A percentile compares a stretch with the other conserved stretches of the same genome.
Evolutionary conservation across 2,888 invertebrate genomes (phyloP).

Genomic region (Odontothrips loti): DNA sequence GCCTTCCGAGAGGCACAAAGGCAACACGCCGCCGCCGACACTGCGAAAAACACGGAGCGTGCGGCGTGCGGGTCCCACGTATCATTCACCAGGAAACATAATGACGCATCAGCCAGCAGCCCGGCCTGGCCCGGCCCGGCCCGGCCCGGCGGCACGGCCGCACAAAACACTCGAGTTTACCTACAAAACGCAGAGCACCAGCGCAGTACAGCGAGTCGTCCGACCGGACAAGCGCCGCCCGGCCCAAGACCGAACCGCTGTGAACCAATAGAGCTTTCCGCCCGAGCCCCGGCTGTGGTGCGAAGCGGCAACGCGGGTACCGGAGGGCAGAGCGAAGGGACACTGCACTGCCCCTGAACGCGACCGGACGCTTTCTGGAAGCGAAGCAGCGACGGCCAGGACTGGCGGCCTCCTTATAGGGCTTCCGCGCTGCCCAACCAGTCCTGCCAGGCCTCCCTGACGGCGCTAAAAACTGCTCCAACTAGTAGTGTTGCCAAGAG

Average conservation of each 20-base stretch:
- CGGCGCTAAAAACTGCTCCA: slow-evolving; percentile 1
- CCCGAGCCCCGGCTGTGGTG: too few species aligned
- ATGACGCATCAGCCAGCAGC: not conserved
- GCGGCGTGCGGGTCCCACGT: not conserved
- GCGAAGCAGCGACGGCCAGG: not conserved
- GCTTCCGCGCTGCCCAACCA: not conserved
- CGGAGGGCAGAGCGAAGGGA: too few species aligned
- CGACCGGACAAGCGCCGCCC: not conserved
- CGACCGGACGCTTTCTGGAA: not conserved
- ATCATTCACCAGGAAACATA: slow-evolving; percentile 17
- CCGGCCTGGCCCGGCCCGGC: too few species aligned
- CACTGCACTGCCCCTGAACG: not conserved
- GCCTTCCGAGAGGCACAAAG: not conserved
- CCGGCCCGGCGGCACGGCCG: not conserved
- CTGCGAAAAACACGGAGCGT: too few species aligned
- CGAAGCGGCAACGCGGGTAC: too few species aligned
- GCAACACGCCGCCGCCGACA: too few species aligned
- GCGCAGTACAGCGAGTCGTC: too few species aligned
- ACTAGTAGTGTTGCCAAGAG: too few species aligned
- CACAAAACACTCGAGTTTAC: slow-evolving; percentile 20
- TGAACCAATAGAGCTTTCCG: too few species aligned
- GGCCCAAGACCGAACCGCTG: not conserved
- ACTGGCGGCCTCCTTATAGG: not conserved
- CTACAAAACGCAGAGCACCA: not conserved
- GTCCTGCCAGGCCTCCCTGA: not conserved